These are phyloP conservation scores for Rutpela maculata DNA, from an alignment of 2,888 invertebrate species.

Conservation along the genomic window DNA sequence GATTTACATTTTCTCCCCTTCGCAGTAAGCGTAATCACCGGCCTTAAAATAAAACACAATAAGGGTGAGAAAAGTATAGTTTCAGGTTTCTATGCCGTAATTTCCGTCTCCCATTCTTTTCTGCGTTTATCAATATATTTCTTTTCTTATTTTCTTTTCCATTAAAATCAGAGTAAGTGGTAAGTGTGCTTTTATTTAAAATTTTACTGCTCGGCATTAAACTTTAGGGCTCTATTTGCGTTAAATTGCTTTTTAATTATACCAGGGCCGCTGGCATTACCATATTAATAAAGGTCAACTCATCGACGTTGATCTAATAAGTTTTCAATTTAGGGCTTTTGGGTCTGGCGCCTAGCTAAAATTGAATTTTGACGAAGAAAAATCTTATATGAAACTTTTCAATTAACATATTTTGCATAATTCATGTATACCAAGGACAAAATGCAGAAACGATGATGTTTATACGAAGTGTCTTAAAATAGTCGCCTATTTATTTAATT, in stretches of 20 bases:
- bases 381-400: background rate
- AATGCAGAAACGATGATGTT: background rate
- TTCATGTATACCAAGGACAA: background rate
- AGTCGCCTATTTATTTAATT: no score
- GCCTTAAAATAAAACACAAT: background rate
- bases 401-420: background rate
- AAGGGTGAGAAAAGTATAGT: background rate
- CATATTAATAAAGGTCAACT: constrained; percentile 30
- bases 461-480: background rate
- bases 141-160: background rate
- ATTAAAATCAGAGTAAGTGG: background rate
- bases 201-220: constrained; percentile 8
- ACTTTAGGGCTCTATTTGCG: constrained; percentile 6
- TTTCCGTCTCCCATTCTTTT: background rate
- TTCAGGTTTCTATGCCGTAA: background rate
- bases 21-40: background rate
- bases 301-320: constrained; percentile 26
- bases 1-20: background rate
- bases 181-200: constrained; percentile 7
- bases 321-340: constrained; percentile 20
- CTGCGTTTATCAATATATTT: background rate
- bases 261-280: constrained; percentile 1
- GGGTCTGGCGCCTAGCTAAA: constrained; percentile 10
- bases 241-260: constrained; percentile 23
- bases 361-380: constrained; percentile 11